Conservation (phyloP, 1,140 invertebrate species). For the Papilio polytes region DNA sequence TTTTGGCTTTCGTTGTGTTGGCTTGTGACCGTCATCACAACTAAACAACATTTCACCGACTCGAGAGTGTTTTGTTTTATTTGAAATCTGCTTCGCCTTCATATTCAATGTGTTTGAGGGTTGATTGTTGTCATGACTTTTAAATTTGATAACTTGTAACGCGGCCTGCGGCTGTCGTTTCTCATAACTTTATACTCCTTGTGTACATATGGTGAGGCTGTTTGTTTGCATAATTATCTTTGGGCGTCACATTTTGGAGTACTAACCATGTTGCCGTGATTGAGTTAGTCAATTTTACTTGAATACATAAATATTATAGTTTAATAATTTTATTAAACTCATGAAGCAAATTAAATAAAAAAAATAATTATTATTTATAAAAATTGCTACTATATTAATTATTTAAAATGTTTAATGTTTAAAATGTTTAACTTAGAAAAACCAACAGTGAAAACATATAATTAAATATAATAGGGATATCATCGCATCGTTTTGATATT, state of each 20-base stretch:
- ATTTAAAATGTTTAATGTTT: not conserved
- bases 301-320: not conserved
- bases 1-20: too few species aligned
- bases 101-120: not conserved
- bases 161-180: conserved; percentile 23
- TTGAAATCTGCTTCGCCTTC: not conserved
- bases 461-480: not conserved
- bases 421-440: not conserved
- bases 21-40: too few species aligned
- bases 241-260: not conserved
- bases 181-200: not conserved
- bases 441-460: not conserved
- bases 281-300: not conserved
- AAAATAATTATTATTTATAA: not conserved
- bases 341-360: too few species aligned
- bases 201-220: not conserved
- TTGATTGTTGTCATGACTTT: conserved; percentile 37
- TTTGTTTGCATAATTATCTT: conserved; percentile 21
- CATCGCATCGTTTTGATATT: not conserved
- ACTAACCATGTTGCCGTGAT: not conserved
- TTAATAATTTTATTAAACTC: not conserved
- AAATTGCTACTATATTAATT: not conserved
- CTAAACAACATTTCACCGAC: too few species aligned
- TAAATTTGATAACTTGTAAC: conserved; percentile 24
- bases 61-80: too few species aligned